Evolutionary conservation across 2,113 vertebrate species (phyloP).

Genomic region (Ophthalmolycus amberensis): DNA sequence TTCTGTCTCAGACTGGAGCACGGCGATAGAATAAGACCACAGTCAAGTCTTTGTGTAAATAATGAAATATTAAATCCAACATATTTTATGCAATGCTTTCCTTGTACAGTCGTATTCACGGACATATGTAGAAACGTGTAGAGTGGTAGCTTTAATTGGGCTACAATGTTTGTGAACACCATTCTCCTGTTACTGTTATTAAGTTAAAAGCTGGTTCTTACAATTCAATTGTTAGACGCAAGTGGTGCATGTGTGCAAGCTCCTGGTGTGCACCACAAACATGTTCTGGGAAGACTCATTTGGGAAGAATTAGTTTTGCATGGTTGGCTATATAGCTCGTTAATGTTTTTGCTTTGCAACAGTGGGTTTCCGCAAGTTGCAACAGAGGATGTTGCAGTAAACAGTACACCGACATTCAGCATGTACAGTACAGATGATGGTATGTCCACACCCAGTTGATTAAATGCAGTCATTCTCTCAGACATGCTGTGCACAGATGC

Average conservation of each 20-base stretch:
- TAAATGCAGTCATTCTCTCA: slow-evolving; percentile 39
- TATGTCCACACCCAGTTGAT: slow-evolving; percentile 4
- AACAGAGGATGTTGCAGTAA: slow-evolving; percentile 9
- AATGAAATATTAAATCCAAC: slow-evolving; percentile 36
- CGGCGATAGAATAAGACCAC: slow-evolving; percentile 47
- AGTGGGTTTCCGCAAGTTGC: slow-evolving; percentile 9
- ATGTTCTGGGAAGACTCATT: slow-evolving; percentile 31
- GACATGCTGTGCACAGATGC: slow-evolving; percentile 29
- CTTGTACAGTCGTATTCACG: neutral
- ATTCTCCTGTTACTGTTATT: slow-evolving; percentile 3
- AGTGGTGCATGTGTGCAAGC: neutral
- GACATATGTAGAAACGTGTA: slow-evolving; percentile 5
- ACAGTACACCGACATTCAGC: neutral
- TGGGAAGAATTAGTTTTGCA: slow-evolving; percentile 40
- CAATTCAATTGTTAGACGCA: neutral
- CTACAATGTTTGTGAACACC: slow-evolving; percentile 4
- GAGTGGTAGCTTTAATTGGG: slow-evolving; percentile 20
- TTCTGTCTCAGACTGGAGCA: slow-evolving; percentile 31
- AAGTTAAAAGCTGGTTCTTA: slow-evolving; percentile 2
- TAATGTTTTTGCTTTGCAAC: slow-evolving; percentile 27
- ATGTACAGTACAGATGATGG: neutral
- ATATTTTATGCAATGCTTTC: neutral
- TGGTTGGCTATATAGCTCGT: slow-evolving; percentile 35
- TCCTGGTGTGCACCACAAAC: slow-evolving; percentile 16
- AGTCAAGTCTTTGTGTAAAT: slow-evolving; percentile 57